Base-by-base conservation (phyloP, 1,140 invertebrate genomes). In the Lutraria rhynchaena region DNA sequence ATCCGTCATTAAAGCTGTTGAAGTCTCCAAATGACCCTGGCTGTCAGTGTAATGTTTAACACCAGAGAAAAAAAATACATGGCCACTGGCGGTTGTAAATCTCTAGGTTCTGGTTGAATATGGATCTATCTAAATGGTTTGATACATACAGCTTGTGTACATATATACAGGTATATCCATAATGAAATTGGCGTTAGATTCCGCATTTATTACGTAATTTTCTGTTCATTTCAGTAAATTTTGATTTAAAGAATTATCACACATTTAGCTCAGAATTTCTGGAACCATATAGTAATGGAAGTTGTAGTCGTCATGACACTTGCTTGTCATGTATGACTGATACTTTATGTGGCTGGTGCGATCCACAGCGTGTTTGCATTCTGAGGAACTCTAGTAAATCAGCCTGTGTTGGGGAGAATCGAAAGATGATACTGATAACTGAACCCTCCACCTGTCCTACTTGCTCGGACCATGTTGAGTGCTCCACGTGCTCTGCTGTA, bases 301-400 rank as follows among this genome's bases (percentile, higher is more conserved):
- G 94, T n/a, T 99, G 98, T 88, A 89, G 92, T 0, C 93, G 94
- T 27, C 97, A 98, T 87, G 94, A 93, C 60, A 98, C 96, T 88
- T 99, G 98, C 89, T 91, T 98, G 7, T 94, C 96, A 60, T 99
- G 98, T 90, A 92, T 98, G 27, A 96, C 95, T 0, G 98, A 99
- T 92, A 95, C 96, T 0, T 94, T 95, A 13, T 99, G 98, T 89
- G 96, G 96, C 0, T 99, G 98, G 98, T 98, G 97, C 89, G 95
- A 96, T 24, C 87, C 81, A 13, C 73, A 69, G 1, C 9, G 51
- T 15, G 71, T 27, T 1, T 90, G 89, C 60, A 53, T 84, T 24
- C 63, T 31, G 11, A 75, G 87, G 7, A 87, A 85, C 44, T 27
- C 53, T 7, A 74, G 46, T 22, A 31, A 46, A 11, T 7, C 58